Evolutionary conservation across 1,140 invertebrate genomes (phyloP), one percentile per base, ranked within the genome.

Genomic region (Proctacanthus coquilletti): DNA sequence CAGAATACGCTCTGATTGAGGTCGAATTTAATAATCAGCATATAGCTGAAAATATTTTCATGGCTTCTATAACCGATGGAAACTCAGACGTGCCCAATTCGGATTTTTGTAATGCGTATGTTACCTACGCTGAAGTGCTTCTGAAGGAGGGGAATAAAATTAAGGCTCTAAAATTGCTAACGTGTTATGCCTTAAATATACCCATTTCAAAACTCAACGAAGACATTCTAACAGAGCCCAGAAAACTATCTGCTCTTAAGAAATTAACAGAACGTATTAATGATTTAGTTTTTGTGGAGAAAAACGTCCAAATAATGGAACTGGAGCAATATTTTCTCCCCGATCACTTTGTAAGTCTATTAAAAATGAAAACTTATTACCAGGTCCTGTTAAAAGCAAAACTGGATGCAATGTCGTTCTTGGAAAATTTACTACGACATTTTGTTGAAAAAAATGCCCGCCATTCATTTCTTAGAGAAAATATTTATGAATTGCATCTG

Each of bases 1-100:
- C 63, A 2, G 74, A 77, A 50, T 71, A 72, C 51, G 74, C 69
- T n/a, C 51, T 75, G 21, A 66, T 72, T 44, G 71, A 77, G 51
- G 52, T 56, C 23, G 71, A 74, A 52, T 52, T 68, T 11, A 64
- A 60, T 3, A 60, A 61, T 41, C 36, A 47, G 4, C 54, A 65
- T 2, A 62, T 48, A 38, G 64, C 62, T 23, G 21, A 66, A 0
- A 59, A 59, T 21, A 66, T 74, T 25, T 64, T 66, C 23, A 49
- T 52, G 34, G 58, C 51, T 25, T 44, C 66, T 3, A 51, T 67
- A 19, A 20, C 36, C 2, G 46, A 48, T 3, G 53, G 51, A 13
- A 46, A 53, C 32, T 53, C 56, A 41, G 59, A 47, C 15, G 38
- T 41, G 1, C 3, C 13, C 1, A 17, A 27, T 10, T 34, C 38